Conservation (phyloP, 2,797 vertebrate genomes). For the Macropodus opercularis region DNA sequence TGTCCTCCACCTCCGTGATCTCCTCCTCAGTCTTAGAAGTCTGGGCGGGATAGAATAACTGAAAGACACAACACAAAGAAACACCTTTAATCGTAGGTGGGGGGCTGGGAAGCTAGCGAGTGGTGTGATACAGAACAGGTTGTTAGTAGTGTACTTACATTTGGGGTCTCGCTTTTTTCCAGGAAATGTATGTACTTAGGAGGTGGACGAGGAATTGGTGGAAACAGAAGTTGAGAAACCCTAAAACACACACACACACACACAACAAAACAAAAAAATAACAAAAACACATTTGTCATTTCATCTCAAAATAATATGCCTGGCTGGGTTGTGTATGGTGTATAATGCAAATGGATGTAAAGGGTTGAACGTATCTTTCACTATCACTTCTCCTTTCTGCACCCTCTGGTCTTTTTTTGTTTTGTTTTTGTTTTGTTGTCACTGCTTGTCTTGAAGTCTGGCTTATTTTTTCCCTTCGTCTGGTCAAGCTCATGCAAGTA, state of each 20-base stretch:
- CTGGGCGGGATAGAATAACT: conserved; percentile 27
- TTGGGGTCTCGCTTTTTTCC: conserved; percentile 43
- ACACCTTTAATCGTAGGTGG: not conserved
- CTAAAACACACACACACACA: conserved; percentile 53
- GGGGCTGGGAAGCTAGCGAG: not conserved
- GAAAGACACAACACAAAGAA: conserved; percentile 23
- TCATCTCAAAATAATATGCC: too few species aligned
- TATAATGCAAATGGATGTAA: too few species aligned
- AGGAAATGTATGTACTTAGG: conserved; percentile 60
- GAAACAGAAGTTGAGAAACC: conserved; percentile 60
- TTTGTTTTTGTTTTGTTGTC: not conserved
- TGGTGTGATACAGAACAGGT: not conserved
- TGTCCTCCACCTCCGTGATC: conserved; percentile 60
- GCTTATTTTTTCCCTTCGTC: not conserved
- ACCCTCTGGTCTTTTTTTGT: not conserved
- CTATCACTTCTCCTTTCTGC: conserved; percentile 30
- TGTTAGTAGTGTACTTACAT: conserved; percentile 33
- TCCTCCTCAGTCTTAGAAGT: conserved; percentile 48
- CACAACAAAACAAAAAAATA: too few species aligned
- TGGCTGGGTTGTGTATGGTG: too few species aligned
- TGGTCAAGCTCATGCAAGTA: not conserved
- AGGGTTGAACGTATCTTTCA: too few species aligned
- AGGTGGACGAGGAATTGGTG: conserved; percentile 66
- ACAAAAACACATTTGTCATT: not conserved
- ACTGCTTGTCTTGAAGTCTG: not conserved